Percentiles rank a stretch among this genome's conserved stretches.
These are phyloP conservation scores for Drosophila mayaguana DNA, from an alignment of 2,888 invertebrate species.

Conservation along the genomic window DNA sequence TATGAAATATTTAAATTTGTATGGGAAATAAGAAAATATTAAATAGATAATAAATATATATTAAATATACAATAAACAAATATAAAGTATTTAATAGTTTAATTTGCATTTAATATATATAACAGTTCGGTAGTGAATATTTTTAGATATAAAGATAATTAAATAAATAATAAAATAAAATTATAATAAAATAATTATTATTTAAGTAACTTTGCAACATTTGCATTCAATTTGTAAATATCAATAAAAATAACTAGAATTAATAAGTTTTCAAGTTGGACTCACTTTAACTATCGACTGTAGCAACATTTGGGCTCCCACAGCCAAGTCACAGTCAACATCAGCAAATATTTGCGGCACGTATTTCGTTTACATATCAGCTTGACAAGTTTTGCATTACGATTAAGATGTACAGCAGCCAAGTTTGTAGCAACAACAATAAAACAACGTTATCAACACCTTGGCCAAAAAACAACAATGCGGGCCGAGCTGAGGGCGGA, in stretches of 20 bases:
- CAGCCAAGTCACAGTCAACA: constrained; percentile 39
- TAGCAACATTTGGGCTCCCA: neutral
- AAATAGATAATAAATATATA: no score
- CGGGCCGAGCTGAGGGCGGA: constrained; percentile 24
- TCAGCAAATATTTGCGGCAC: constrained; percentile 79
- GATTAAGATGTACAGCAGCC: constrained; percentile 77
- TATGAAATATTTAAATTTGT: no score
- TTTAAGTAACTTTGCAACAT: no score
- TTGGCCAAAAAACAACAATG: constrained; percentile 51
- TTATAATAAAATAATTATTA: no score
- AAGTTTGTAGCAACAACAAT: constrained; percentile 35
- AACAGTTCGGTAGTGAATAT: no score
- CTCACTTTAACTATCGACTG: constrained; percentile 7
- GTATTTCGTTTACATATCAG: constrained; percentile 79
- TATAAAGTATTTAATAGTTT: no score
- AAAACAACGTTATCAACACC: constrained; percentile 77
- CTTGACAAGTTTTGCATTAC: constrained; percentile 80
- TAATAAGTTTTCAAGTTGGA: neutral
- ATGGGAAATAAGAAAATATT: no score
- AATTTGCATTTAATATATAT: no score
- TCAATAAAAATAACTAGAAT: neutral
- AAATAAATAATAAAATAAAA: no score
- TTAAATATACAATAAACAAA: no score
- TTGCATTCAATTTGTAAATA: neutral
- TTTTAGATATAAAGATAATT: no score